Percentiles rank a stretch among this genome's conserved stretches.
Conservation (phyloP, 1,140 invertebrate species). For the Nebria ingens region DNA sequence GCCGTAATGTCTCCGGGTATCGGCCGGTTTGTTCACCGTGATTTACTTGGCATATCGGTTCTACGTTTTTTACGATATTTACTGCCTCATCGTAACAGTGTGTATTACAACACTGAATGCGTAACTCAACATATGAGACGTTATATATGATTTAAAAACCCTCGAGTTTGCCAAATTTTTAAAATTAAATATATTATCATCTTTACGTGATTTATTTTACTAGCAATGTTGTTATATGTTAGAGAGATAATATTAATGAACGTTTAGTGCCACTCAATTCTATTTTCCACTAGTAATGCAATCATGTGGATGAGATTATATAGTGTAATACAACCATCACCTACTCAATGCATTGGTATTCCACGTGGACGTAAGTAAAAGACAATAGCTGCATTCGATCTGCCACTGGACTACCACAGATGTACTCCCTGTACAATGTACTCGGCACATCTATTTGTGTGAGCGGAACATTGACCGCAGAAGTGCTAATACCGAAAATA, state of each 20-base stretch:
- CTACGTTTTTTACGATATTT: background rate
- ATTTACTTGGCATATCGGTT: background rate
- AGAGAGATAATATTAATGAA: no score
- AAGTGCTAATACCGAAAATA: no score
- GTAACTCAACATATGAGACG: no score
- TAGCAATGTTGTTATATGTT: no score
- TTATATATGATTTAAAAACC: no score
- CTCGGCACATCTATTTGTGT: background rate
- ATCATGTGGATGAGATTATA: no score
- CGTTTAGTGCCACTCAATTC: no score
- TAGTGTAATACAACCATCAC: background rate
- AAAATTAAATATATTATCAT: no score
- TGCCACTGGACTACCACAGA: conserved; percentile 4
- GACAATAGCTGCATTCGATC: conserved; percentile 6
- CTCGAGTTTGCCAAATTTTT: no score
- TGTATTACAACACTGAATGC: background rate
- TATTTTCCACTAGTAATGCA: no score
- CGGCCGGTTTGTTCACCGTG: background rate
- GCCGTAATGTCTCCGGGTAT: background rate
- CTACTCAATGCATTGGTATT: background rate
- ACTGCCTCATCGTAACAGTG: background rate
- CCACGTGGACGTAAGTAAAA: background rate
- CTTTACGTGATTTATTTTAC: no score
- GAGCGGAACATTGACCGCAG: background rate
- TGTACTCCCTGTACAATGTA: background rate